phyloP scores from a whole-genome alignment of 2,888 invertebrate genomes.

The Invenusta paracnida region DNA sequence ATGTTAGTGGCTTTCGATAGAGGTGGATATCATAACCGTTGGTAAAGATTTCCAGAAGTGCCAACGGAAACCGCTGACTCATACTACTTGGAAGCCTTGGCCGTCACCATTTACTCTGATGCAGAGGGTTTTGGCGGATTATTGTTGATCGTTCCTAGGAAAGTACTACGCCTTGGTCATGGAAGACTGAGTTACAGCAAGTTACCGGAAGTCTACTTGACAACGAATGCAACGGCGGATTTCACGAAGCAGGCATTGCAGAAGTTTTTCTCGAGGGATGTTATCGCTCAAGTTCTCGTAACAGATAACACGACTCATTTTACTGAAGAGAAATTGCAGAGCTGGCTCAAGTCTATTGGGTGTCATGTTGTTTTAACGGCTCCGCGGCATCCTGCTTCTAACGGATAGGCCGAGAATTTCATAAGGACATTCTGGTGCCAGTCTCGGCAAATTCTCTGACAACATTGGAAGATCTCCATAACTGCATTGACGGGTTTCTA shows the following conservation, averaged over 20 bases:
- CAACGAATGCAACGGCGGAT: neutral
- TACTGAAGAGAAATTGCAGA: neutral
- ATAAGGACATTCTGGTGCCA: neutral
- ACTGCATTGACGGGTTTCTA: neutral
- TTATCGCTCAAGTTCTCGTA: neutral
- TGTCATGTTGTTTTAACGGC: constrained; percentile 2
- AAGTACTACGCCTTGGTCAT: neutral
- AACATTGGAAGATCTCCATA: neutral
- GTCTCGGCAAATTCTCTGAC: neutral
- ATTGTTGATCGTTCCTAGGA: neutral
- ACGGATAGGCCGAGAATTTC: neutral
- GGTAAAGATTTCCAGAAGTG: neutral
- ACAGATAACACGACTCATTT: neutral
- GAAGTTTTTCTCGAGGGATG: neutral
- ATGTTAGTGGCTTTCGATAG: neutral
- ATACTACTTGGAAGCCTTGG: neutral
- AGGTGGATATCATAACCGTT: neutral
- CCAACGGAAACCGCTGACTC: neutral
- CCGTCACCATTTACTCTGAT: neutral
- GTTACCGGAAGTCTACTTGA: neutral
- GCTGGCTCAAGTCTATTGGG: neutral
- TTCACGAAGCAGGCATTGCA: neutral
- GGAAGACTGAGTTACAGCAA: neutral
- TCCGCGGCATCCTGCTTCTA: neutral
- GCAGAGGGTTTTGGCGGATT: neutral